A percentile compares a stretch with the other conserved stretches of the same genome.
These are phyloP conservation scores for Sciurus vulgaris DNA, from an alignment of 2,797 vertebrate species.

Conservation along the genomic window DNA sequence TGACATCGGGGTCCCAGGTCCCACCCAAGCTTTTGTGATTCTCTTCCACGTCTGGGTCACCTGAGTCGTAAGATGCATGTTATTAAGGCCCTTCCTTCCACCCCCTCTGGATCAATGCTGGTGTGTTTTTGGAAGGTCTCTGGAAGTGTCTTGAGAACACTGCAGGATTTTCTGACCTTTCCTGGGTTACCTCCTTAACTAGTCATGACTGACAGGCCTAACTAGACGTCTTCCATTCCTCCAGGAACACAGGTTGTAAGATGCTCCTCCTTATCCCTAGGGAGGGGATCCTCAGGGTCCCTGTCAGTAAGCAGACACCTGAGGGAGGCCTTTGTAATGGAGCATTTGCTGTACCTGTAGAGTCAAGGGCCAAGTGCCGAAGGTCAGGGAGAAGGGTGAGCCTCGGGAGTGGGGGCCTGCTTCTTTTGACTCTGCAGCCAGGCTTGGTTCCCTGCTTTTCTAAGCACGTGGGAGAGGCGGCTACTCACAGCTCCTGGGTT, in stretches of 20 bases:
- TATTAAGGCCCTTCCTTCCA: not conserved
- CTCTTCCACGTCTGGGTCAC: not conserved
- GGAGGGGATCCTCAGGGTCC: not conserved
- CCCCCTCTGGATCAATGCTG: not conserved
- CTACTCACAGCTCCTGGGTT: not conserved
- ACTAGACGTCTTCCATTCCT: not conserved
- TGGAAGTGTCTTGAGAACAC: not conserved
- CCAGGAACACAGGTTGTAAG: not conserved
- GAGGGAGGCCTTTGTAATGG: too few relatives aligned
- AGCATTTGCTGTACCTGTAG: too few relatives aligned
- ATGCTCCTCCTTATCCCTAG: not conserved
- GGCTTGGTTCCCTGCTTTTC: not conserved
- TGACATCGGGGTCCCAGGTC: not conserved
- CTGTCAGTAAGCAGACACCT: not conserved
- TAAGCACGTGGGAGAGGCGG: not conserved
- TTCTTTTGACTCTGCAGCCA: too few relatives aligned
- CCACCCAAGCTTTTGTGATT: not conserved
- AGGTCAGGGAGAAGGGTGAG: too few relatives aligned
- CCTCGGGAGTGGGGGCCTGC: too few relatives aligned
- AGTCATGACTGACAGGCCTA: not conserved
- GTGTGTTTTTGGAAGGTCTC: not conserved
- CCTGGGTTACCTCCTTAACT: not conserved
- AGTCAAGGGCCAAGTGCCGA: too few relatives aligned
- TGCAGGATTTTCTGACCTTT: not conserved
- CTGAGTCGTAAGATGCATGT: not conserved